A percentile compares a stretch with the other conserved stretches of the same genome.
Evolutionary conservation across 2,113 vertebrate species (phyloP).

Genomic region (Myocastor coypus): DNA sequence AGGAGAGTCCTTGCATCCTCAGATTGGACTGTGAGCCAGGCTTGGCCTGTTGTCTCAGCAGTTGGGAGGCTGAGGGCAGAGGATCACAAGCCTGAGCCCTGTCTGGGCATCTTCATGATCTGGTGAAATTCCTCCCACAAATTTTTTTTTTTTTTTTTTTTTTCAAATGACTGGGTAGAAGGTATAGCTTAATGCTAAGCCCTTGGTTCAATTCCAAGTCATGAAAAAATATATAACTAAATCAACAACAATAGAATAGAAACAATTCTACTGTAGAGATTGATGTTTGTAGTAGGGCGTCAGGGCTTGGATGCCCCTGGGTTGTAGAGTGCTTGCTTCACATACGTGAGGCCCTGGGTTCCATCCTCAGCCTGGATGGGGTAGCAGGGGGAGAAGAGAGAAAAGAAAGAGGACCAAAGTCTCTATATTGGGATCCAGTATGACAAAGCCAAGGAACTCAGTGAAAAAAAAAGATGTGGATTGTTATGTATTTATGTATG

Average conservation of each 20-base stretch:
- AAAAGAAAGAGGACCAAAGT: not conserved
- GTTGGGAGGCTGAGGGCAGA: not conserved
- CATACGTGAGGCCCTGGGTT: not conserved
- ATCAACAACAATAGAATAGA: not conserved
- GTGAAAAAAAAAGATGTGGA: not conserved
- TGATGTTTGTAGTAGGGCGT: not conserved
- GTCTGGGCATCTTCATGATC: not conserved
- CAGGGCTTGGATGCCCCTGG: not conserved
- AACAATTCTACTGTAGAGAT: not conserved
- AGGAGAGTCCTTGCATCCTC: not conserved
- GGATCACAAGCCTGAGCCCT: not conserved
- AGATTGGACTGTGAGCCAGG: not conserved
- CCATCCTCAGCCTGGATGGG: not conserved
- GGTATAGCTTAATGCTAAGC: not conserved
- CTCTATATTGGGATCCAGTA: not conserved
- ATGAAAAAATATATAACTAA: not conserved
- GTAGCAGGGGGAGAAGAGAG: fast-evolving
- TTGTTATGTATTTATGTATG: not conserved
- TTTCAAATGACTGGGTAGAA: not conserved
- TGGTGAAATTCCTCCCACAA: not conserved
- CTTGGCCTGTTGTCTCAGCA: not conserved
- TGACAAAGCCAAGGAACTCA: not conserved
- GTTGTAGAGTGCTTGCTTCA: not conserved
- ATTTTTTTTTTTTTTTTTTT: not conserved
- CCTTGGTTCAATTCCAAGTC: not conserved